Base-by-base conservation (phyloP, 1,140 invertebrate species). In the Drosophila malerkotliana region DNA sequence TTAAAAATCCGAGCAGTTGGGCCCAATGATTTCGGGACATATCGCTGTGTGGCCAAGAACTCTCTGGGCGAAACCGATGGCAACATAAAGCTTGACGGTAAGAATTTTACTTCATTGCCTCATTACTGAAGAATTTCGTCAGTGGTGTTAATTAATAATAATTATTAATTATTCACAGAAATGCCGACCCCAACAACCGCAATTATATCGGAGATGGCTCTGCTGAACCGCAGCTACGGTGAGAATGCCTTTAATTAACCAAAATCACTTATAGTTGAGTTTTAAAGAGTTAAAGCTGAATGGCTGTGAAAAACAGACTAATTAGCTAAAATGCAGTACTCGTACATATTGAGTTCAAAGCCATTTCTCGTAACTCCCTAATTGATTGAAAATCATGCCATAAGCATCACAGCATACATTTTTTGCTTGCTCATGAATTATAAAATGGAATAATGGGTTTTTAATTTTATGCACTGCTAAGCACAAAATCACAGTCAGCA, bases 31-130 rank as follows among this genome's bases (percentile, higher is more conserved):
- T 98, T 97, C 91, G 97, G 96, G 47, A 96, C 96, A 7, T 98
- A 97, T 93, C 95, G 96, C 91, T 99, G 98, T 91, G 96, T 98
- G 26, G 98, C 98, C 7, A 98, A 98, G 92, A 99, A 99, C 93
- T 97, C 96, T 14, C 93, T 99, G 7, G 98, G 98, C 37, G 96
- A 96, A 88, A 98, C 98, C 9, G 97, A 98, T 91, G 97, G 97
- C 14, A 94, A 96, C 47, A 98, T 99, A 91, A 96, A 97, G 92
- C 93, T 99, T 48, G 97, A 98, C 90, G 97, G 98, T 99, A 89
- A 95, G 93, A 28, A 28, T 28, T 28, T 6, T 7, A 26, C 6
- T 28, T 28, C 4, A 7, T 28, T 28, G 5, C 5, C 6, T 28
- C 26, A 28, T 28, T 28, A 28, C 5, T 7, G 26, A 28, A 28